Evolutionary conservation across 2,888 invertebrate species (phyloP).

Genomic region (Parnassius mnemosyne): DNA sequence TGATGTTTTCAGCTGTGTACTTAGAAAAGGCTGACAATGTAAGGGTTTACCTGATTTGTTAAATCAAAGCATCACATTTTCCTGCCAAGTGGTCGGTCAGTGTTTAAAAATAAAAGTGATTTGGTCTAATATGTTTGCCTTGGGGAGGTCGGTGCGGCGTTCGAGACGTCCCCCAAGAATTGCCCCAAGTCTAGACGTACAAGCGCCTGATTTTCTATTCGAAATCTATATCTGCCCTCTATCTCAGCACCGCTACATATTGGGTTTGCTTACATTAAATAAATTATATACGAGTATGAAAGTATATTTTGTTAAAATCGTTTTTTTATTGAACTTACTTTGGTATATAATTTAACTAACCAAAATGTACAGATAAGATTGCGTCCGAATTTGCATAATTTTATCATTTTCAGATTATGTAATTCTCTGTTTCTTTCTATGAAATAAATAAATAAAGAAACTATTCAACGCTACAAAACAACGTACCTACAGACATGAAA

Average conservation of each 20-base stretch:
- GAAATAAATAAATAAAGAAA: no score
- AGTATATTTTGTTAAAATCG: conserved; percentile 15
- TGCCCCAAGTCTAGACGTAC: conserved; percentile 53
- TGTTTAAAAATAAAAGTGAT: conserved; percentile 49
- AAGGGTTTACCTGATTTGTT: no score
- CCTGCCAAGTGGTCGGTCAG: conserved; percentile 22
- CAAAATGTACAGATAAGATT: no score
- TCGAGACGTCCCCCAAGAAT: conserved; percentile 47
- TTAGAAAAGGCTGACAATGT: no score
- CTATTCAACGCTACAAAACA: no score
- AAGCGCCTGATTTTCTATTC: conserved; percentile 47
- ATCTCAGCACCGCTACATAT: conserved; percentile 13
- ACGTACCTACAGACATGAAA: no score
- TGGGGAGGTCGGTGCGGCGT: conserved; percentile 42
- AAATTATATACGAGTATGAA: conserved; percentile 20
- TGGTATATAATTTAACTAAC: no score
- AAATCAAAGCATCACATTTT: no score
- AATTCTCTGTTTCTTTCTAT: no score
- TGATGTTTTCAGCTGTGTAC: no score
- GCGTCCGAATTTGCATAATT: no score
- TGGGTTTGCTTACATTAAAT: conserved; percentile 16
- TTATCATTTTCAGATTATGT: not conserved
- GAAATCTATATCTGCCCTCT: conserved; percentile 27
- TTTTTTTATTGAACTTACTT: conserved; percentile 4
- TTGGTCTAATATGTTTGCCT: conserved; percentile 58